These are phyloP conservation scores for Drosophila mauritiana DNA, from an alignment of 1,140 invertebrate genomes.

Conservation along the genomic window DNA sequence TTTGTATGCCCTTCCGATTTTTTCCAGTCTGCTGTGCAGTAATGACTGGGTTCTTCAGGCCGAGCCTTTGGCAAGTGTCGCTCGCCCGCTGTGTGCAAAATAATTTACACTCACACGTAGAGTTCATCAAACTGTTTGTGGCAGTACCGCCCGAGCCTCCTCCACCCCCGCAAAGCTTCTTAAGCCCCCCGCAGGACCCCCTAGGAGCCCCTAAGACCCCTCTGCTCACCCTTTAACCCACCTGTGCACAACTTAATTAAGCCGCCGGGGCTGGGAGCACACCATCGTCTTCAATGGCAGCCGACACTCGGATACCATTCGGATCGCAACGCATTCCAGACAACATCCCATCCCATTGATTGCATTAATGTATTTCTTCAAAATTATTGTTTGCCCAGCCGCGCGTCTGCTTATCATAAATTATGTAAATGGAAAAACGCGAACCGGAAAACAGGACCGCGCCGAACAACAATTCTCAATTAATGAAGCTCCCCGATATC, in stretches of 20 bases:
- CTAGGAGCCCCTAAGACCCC: not conserved
- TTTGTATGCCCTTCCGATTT: not conserved
- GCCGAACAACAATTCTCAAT: conserved; percentile 83
- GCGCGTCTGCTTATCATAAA: conserved; percentile 84
- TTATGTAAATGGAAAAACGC: conserved; percentile 84
- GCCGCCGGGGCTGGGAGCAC: conserved; percentile 30
- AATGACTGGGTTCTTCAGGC: conserved; percentile 31
- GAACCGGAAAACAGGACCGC: conserved; percentile 77
- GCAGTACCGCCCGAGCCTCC: conserved; percentile 33
- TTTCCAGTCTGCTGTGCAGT: conserved; percentile 9
- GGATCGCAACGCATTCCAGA: conserved; percentile 55
- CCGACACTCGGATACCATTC: conserved; percentile 27
- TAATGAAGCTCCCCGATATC: conserved; percentile 82
- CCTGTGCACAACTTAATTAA: conserved; percentile 78
- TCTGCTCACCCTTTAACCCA: conserved; percentile 14
- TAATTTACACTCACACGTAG: conserved; percentile 79
- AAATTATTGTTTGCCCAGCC: conserved; percentile 83
- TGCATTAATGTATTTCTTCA: conserved; percentile 84
- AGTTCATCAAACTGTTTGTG: conserved; percentile 82
- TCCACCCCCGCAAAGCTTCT: not conserved
- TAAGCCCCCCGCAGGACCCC: not conserved
- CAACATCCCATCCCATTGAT: conserved; percentile 69
- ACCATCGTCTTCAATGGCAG: conserved; percentile 59
- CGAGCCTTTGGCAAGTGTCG: conserved; percentile 70
- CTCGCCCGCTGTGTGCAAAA: conserved; percentile 77